These are phyloP conservation scores for Delichon dasypus DNA, from an alignment of 2,797 vertebrate genomes.

Conservation along the genomic window DNA sequence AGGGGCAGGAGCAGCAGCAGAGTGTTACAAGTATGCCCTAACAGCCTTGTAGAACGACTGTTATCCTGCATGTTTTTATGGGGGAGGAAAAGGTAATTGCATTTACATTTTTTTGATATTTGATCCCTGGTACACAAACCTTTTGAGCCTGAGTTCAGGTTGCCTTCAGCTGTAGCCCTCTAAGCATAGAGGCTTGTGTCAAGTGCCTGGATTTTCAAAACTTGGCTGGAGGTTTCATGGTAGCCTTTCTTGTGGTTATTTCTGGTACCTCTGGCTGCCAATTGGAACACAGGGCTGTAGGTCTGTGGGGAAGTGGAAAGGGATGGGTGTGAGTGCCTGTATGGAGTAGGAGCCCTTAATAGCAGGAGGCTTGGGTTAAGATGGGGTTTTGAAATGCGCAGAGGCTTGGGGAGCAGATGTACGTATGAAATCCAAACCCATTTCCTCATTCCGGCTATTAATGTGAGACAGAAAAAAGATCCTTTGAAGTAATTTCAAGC, in stretches of 20 bases:
- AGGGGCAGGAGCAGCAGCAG: not conserved
- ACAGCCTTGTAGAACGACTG: not conserved
- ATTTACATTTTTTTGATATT: not conserved
- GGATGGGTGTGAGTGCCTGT: not conserved
- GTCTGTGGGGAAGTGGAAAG: constrained; percentile 35
- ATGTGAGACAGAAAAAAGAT: not conserved
- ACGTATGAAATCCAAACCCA: constrained; percentile 11
- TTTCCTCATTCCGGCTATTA: constrained; percentile 26
- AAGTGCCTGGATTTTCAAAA: constrained; percentile 14
- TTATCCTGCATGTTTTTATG: not conserved
- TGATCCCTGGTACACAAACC: not conserved
- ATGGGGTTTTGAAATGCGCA: not conserved
- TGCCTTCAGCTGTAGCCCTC: not conserved
- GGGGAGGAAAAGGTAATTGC: not conserved
- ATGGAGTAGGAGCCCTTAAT: constrained; percentile 18
- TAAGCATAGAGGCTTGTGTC: constrained; percentile 11
- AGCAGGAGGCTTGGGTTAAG: constrained; percentile 19
- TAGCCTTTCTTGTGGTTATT: constrained; percentile 66
- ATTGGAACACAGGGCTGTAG: not conserved
- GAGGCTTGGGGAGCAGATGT: constrained; percentile 29
- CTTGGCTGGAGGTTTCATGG: constrained; percentile 29
- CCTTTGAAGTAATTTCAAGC: constrained; percentile 54
- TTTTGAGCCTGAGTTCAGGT: not conserved
- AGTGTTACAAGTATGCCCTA: not conserved
- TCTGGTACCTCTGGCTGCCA: constrained; percentile 44